Evolutionary conservation across 2,113 vertebrate genomes (phyloP).

Genomic region (Rhinichthys klamathensis): DNA sequence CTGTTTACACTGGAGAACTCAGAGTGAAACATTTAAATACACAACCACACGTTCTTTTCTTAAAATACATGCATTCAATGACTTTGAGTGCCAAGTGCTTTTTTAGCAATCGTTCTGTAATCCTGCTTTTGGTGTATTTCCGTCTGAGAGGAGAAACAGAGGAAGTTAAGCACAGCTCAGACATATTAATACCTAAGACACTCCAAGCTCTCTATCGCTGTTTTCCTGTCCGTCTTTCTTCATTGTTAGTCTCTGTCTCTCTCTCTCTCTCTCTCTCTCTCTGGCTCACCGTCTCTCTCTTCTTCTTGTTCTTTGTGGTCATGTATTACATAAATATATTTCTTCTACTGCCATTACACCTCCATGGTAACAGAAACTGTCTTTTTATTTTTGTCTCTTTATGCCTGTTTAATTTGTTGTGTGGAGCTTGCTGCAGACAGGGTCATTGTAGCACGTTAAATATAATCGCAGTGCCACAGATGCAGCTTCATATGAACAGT

Average conservation of each 20-base stretch:
- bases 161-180: constrained; percentile 38
- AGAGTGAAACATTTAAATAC: constrained; percentile 8
- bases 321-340: constrained; percentile 14
- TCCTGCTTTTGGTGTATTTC: constrained; percentile 19
- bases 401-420: constrained; percentile 1
- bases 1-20: neutral
- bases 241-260: neutral
- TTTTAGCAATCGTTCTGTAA: constrained; percentile 7
- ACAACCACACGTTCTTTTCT: neutral
- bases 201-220: neutral
- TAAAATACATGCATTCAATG: neutral
- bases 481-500: neutral
- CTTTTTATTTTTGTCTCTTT: constrained; percentile 16
- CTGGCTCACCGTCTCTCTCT: neutral
- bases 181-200: constrained; percentile 18
- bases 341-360: constrained; percentile 5
- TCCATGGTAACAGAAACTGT: constrained; percentile 32
- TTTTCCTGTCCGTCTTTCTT: neutral
- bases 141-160: neutral
- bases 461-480: neutral
- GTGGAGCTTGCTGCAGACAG: constrained; percentile 2
- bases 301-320: neutral
- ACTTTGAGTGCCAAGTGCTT: neutral
- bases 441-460: constrained; percentile 10
- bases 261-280: neutral